Base-by-base conservation (phyloP, 2,113 vertebrate species). In the Gracilinanus agilis region DNA sequence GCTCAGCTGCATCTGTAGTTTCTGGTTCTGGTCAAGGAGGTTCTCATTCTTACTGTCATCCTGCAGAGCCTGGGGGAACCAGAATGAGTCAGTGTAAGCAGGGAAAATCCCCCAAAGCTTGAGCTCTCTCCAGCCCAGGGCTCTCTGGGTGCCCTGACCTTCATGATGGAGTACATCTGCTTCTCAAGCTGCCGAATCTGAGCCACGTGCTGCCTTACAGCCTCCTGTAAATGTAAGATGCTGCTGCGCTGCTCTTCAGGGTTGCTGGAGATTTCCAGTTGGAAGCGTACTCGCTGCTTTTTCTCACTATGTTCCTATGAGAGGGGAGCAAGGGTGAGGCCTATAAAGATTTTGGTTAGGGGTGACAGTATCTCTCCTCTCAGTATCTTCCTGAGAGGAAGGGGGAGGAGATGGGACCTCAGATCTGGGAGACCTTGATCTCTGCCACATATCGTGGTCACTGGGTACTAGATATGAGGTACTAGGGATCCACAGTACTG, bases 201-300 rank as follows among this genome's bases (percentile, higher is more conserved):
- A 44, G 99, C 99, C 0, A 99, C 99, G 40, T 99, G 99, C 98
- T 99, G 99, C 94, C 99, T 98, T 67, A 99, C 99, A 0, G 99
- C 99, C 96, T 99, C 99, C 93, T 99, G 99, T 29, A 99, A 98
- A 96, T 99, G 99, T 0, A 99, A 97, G 97, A 99, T 99, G 94
- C 99, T 99, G 98, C 99, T 99, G 93, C 99, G 99, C 98, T 99
- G 99, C 98, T 99, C 99, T 98, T 99, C 99, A 0, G 99, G 99
- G 97, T 99, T 99, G 97, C 99, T 99, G 90, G 99, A 99, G 96
- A 99, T 99, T 96, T 99, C 99, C 97, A 99, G 98, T 98, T 99
- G 99, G 98, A 99, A 99, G 53, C 99, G 99, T 27, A 99, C 99
- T 9, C 99, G 98, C 97, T 99, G 99, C 97, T 99, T 99, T 98